phyloP scores from a whole-genome alignment of 2,113 vertebrate genomes.

The western clawed frog (Xenopus tropicalis) region DNA sequence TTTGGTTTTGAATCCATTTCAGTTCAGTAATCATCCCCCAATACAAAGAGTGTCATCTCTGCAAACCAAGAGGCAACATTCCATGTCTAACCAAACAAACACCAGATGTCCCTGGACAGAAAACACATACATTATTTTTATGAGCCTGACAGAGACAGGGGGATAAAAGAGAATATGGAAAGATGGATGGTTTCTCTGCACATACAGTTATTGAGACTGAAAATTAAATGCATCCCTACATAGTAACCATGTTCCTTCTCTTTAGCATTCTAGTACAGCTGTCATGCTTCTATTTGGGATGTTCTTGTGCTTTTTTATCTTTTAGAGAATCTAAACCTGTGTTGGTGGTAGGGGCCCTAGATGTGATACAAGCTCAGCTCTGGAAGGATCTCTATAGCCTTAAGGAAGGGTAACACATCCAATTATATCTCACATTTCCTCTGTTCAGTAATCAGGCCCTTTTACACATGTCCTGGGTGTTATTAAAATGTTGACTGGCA shows the following conservation, averaged over 20 bases:
- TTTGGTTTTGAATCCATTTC: too few relatives aligned
- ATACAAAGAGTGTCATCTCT: not conserved
- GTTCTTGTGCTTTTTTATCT: too few relatives aligned
- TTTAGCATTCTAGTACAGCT: not conserved
- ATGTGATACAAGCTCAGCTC: too few relatives aligned
- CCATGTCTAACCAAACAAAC: constrained; percentile 21
- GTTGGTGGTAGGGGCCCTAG: too few relatives aligned
- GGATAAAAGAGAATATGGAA: constrained; percentile 37
- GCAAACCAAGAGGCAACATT: constrained; percentile 20
- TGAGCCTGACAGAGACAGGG: constrained; percentile 10
- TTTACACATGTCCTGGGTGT: too few relatives aligned
- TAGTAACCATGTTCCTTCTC: not conserved
- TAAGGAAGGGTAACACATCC: too few relatives aligned
- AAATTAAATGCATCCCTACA: constrained; percentile 57
- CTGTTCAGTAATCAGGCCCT: too few relatives aligned
- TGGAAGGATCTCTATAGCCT: too few relatives aligned
- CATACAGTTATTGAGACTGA: constrained; percentile 49
- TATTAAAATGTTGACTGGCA: too few relatives aligned
- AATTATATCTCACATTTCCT: too few relatives aligned
- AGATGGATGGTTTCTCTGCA: constrained; percentile 48
- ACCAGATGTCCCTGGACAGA: constrained; percentile 2
- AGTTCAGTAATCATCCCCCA: not conserved
- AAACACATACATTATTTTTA: constrained; percentile 14
- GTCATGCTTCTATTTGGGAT: too few relatives aligned
- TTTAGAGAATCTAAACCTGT: too few relatives aligned